These are phyloP conservation scores for Octodon degus DNA, from an alignment of 2,113 vertebrate genomes.

Conservation along the genomic window DNA sequence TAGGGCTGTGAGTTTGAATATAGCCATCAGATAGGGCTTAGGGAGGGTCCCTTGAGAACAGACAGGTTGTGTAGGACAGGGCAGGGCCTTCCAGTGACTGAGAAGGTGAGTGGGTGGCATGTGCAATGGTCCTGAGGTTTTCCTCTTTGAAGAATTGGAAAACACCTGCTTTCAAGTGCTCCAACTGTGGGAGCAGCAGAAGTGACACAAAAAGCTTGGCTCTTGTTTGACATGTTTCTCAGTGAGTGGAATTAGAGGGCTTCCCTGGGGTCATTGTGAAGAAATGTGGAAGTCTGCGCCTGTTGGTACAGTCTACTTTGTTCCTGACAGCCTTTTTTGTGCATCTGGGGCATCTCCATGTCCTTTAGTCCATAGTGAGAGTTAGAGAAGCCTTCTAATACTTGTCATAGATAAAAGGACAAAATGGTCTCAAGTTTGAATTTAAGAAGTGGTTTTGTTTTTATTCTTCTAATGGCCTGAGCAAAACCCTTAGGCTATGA, in stretches of 20 bases:
- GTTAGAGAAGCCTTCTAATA: background rate
- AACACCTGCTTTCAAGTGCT: background rate
- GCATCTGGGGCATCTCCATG: background rate
- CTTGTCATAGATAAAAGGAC: background rate
- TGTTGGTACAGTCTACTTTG: background rate
- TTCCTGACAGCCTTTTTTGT: background rate
- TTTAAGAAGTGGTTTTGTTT: background rate
- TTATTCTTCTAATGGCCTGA: background rate
- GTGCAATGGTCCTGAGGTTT: background rate
- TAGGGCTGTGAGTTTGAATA: background rate
- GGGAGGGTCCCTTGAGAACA: background rate
- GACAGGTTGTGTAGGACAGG: background rate
- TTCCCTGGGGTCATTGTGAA: background rate
- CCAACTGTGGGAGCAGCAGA: background rate
- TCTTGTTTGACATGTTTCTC: background rate
- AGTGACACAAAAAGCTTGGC: background rate
- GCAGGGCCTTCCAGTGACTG: background rate
- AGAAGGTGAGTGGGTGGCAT: background rate
- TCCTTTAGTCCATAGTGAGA: background rate
- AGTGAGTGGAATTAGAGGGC: background rate
- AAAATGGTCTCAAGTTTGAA: background rate
- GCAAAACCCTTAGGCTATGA: background rate
- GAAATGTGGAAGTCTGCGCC: accelerated
- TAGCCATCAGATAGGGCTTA: background rate
- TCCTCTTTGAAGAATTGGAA: background rate